These are phyloP conservation scores for Ataeniobius toweri DNA, from an alignment of 2,797 vertebrate species.

Conservation along the genomic window DNA sequence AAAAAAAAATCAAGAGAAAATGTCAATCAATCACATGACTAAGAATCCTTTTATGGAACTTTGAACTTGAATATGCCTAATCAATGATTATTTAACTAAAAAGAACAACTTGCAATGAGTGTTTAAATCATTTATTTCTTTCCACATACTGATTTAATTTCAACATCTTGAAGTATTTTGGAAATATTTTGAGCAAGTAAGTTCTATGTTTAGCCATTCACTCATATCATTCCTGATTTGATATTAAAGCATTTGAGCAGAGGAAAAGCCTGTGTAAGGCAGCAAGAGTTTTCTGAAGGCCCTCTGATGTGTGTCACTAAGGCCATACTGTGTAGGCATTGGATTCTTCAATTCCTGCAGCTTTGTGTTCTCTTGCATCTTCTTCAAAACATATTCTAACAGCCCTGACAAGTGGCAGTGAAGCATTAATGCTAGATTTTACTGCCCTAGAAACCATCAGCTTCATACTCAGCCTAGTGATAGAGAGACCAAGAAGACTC, in stretches of 20 bases:
- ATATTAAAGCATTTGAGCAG: slow-evolving; percentile 1
- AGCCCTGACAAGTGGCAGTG: slow-evolving; percentile 69
- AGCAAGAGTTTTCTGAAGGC: slow-evolving; percentile 13
- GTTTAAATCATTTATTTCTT: not conserved
- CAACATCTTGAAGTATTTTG: not conserved
- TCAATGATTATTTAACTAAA: not conserved
- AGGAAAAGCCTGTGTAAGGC: not conserved
- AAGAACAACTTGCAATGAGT: not conserved
- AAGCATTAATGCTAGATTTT: slow-evolving; percentile 70
- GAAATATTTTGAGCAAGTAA: not conserved
- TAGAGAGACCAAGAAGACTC: slow-evolving; percentile 57
- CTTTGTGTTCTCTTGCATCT: slow-evolving; percentile 63
- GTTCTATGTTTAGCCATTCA: not conserved
- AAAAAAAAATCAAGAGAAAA: no score
- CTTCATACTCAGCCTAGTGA: slow-evolving; percentile 38
- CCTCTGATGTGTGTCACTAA: slow-evolving; percentile 45
- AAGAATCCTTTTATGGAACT: not conserved
- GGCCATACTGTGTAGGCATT: slow-evolving; percentile 30
- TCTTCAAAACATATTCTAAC: slow-evolving; percentile 68
- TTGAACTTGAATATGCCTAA: not conserved
- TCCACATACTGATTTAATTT: not conserved
- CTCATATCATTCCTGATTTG: not conserved
- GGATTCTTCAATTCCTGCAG: slow-evolving; percentile 57
- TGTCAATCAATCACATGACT: not conserved
- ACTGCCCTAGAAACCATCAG: slow-evolving; percentile 64